Base-by-base conservation (phyloP, 2,888 invertebrate species). In the Apodemia mormo region DNA sequence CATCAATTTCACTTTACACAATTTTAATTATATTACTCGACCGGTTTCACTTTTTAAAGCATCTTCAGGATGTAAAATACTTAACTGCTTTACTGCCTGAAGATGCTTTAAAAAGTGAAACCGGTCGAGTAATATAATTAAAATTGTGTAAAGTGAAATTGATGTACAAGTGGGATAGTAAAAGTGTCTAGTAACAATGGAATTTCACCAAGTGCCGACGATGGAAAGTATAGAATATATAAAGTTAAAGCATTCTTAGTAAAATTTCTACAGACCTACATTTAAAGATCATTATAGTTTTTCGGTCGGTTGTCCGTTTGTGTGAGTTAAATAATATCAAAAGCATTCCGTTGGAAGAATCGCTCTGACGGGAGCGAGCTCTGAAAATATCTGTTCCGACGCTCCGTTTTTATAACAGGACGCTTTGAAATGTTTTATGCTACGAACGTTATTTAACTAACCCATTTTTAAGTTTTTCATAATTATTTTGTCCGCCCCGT, bases 291-390 rank as follows among this genome's bases (percentile, higher is more conserved):
- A 67, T 64, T 65, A 69, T 56, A 56, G 65, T 68, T 71, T 70
- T 70, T 70, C 64, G 68, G 72, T 70, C 40, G 66, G 67, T 71
- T 71, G 75, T 71, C 74, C 69, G 69, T 69, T 73, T 52, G 52
- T 71, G 67, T 65, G 68, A 70, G 72, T 65, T 70, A 66, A 70
- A 70, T 72, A 74, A 74, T 74, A 69, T 75, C 75, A 72, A 67
- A 69, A 29, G 70, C 75, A 70, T 54, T 70, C 71, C 69, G 67
- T 30, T 72, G 75, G 65, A 70, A 45, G 71, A 72, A 75, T 75
- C 71, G 71, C 67, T 68, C 40, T 69, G 75, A 73, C 74, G 70
- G 71, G 64, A 4, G 61, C 58, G 66, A 49, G 66, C 69, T 58
- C 68, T 68, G 68, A 65, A 68, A 68, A 68, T 58, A 58, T 58